Evolutionary conservation across 1,140 invertebrate genomes (phyloP).

Genomic region (Listronotus bonariensis): DNA sequence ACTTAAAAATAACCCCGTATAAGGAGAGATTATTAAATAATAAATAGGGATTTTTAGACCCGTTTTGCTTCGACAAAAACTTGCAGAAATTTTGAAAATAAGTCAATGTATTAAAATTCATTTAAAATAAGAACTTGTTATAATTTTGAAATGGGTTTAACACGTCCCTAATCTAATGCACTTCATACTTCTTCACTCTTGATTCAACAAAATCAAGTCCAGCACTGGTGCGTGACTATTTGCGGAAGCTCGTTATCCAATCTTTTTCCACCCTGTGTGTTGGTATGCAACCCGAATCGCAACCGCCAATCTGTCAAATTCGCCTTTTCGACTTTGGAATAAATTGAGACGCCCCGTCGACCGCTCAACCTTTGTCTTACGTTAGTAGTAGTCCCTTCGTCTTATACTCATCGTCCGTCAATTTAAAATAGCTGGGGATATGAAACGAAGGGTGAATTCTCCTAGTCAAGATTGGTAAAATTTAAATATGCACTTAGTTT

Average conservation of each 20-base stretch:
- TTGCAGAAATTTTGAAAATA: too few species aligned
- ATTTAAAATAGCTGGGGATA: slow-evolving; percentile 22
- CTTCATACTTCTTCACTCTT: neutral
- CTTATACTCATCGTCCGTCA: slow-evolving; percentile 28
- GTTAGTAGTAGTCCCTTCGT: slow-evolving; percentile 15
- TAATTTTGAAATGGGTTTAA: too few species aligned
- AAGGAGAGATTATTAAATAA: too few species aligned
- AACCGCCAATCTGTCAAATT: slow-evolving; percentile 32
- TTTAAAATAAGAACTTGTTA: too few species aligned
- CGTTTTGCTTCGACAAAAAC: too few species aligned
- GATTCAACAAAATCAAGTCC: slow-evolving; percentile 23
- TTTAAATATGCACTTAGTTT: too few species aligned
- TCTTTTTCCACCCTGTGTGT: slow-evolving; percentile 5
- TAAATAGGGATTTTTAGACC: too few species aligned
- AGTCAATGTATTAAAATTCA: too few species aligned
- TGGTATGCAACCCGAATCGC: slow-evolving; percentile 17
- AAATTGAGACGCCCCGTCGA: slow-evolving; percentile 18
- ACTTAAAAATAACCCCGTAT: too few species aligned
- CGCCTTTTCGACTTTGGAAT: slow-evolving; percentile 27
- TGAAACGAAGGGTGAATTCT: neutral
- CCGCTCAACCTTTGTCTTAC: slow-evolving; percentile 27
- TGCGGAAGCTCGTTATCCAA: slow-evolving; percentile 29
- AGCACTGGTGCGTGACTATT: slow-evolving; percentile 19
- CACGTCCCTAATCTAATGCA: slow-evolving; percentile 6
- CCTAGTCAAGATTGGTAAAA: neutral